Conservation (phyloP, 2,888 invertebrate genomes). For the Spilosoma lubricipeda region DNA sequence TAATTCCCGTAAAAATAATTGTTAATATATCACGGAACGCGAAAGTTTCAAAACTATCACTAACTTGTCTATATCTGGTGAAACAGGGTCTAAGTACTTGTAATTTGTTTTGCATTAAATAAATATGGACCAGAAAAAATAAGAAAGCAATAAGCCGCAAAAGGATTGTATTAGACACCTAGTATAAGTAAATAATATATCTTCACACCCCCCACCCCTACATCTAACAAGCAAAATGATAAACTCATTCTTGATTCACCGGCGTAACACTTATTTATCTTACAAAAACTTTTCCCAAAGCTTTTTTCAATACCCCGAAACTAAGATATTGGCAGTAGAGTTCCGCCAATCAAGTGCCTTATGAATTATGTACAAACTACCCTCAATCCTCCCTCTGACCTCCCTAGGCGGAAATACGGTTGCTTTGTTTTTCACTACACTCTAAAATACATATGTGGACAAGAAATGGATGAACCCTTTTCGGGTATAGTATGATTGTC, state of each 20-base stretch:
- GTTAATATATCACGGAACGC: too few species aligned
- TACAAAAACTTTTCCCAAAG: slow-evolving; percentile 9
- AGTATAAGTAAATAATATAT: background rate
- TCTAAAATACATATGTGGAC: slow-evolving; percentile 20
- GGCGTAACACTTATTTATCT: slow-evolving; percentile 16
- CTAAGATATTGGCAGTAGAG: slow-evolving; percentile 30
- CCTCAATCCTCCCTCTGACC: slow-evolving; percentile 18
- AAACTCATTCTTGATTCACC: slow-evolving; percentile 3
- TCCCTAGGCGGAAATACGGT: slow-evolving; percentile 28
- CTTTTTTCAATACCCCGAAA: slow-evolving; percentile 36
- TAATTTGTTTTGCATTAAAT: background rate
- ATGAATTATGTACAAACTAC: slow-evolving; percentile 52
- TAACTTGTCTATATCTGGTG: too few species aligned
- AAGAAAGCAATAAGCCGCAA: background rate
- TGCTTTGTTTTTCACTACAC: slow-evolving; percentile 38
- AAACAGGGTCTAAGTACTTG: too few species aligned
- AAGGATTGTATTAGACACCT: background rate
- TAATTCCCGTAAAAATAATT: too few species aligned
- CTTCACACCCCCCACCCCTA: background rate
- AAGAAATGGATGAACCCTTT: slow-evolving; percentile 5
- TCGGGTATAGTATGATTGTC: slow-evolving; percentile 7
- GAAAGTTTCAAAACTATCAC: too few species aligned
- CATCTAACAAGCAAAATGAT: background rate
- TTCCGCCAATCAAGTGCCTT: slow-evolving; percentile 47
- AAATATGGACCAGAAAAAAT: too few species aligned